Evolutionary conservation across 2,797 vertebrate species (phyloP).

Genomic region (Enteromius treurensis): DNA sequence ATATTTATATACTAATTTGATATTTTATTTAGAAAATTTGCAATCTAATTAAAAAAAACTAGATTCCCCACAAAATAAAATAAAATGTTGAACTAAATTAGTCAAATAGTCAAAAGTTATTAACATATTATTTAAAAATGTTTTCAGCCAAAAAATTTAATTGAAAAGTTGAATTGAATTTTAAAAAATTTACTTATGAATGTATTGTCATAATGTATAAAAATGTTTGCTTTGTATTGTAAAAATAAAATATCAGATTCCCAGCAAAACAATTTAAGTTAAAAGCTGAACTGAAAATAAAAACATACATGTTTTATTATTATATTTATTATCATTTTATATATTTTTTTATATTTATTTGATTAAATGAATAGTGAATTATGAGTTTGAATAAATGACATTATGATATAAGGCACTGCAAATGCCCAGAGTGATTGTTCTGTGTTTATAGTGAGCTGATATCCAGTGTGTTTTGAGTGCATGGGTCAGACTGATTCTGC

Average conservation of each 20-base stretch:
- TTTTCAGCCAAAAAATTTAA: neutral
- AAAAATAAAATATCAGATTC: neutral
- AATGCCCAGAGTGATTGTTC: neutral
- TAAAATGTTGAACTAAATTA: too few relatives aligned
- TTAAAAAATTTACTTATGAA: too few relatives aligned
- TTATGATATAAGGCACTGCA: neutral
- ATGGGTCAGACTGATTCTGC: slow-evolving; percentile 50
- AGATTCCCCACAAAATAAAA: too few relatives aligned
- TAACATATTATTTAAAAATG: too few relatives aligned
- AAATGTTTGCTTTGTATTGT: too few relatives aligned
- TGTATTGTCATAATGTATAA: too few relatives aligned
- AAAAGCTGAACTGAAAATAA: neutral
- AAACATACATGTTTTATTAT: neutral
- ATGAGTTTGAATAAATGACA: neutral
- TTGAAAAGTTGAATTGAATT: too few relatives aligned
- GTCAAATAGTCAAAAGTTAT: too few relatives aligned
- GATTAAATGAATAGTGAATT: too few relatives aligned
- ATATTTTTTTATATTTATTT: neutral
- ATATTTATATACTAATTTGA: too few relatives aligned
- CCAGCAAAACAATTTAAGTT: neutral
- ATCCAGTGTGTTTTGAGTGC: neutral
- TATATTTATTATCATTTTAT: neutral
- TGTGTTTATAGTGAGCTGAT: slow-evolving; percentile 31
- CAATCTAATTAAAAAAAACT: neutral
- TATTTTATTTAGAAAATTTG: too few relatives aligned